Conservation (phyloP, 2,888 invertebrate species). For the Osmoderma eremita region DNA sequence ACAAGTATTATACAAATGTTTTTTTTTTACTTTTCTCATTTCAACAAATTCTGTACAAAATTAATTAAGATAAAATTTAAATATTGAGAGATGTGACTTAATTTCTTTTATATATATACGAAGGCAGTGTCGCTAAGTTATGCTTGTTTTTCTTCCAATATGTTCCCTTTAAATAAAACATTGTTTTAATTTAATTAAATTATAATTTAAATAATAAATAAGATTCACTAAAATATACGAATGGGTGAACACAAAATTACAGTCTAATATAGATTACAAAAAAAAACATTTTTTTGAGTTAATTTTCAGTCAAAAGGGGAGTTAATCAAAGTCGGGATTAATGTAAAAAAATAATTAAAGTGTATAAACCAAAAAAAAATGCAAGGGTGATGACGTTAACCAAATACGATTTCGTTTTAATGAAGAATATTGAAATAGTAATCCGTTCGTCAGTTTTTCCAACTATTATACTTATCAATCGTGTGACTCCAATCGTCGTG, state of each 20-base stretch:
- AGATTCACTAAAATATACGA: constrained; percentile 41
- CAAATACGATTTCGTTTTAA: constrained; percentile 48
- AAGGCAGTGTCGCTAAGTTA: constrained; percentile 42
- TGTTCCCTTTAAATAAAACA: constrained; percentile 13
- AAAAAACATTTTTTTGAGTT: constrained; percentile 11
- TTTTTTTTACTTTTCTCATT: constrained; percentile 36
- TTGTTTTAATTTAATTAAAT: constrained; percentile 39
- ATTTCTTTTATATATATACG: constrained; percentile 22
- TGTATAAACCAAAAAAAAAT: constrained; percentile 34
- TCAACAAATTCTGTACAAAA: constrained; percentile 41
- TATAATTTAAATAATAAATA: constrained; percentile 44
- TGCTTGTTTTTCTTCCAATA: constrained; percentile 6
- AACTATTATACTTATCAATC: constrained; percentile 50
- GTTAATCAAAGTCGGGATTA: constrained; percentile 15
- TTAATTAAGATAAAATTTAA: constrained; percentile 28
- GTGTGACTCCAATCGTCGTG: constrained; percentile 46
- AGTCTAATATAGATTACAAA: constrained; percentile 46
- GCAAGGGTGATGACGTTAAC: no score
- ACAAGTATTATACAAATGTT: constrained; percentile 42
- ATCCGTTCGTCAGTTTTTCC: constrained; percentile 59
- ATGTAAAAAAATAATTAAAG: constrained; percentile 26
- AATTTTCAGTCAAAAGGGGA: constrained; percentile 23
- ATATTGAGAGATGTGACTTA: constrained; percentile 38
- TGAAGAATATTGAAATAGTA: constrained; percentile 54
- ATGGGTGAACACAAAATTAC: constrained; percentile 53